A percentile compares a stretch with the other conserved stretches of the same genome.
phyloP scores from a whole-genome alignment of 2,888 invertebrate species.

The Ceratothoa steindachneri region DNA sequence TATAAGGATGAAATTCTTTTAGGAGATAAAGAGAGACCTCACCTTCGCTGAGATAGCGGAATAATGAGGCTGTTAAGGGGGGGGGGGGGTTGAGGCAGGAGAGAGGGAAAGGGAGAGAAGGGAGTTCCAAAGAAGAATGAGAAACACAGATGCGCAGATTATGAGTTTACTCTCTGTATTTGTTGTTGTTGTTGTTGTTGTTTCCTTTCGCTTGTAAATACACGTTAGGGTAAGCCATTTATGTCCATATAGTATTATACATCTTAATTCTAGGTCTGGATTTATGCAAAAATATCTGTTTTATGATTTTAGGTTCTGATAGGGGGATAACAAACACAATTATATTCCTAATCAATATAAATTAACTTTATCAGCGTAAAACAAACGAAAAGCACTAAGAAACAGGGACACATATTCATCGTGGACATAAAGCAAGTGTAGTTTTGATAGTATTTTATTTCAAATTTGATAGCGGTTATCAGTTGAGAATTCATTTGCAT shows the following conservation, averaged over 20 bases:
- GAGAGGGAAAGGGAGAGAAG: not conserved
- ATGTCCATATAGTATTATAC: no score
- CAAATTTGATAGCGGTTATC: not conserved
- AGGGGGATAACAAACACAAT: no score
- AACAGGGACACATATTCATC: no score
- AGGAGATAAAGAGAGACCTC: conserved; percentile 4
- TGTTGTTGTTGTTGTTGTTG: not conserved
- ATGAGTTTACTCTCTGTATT: no score
- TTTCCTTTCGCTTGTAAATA: no score
- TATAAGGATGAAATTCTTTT: not conserved
- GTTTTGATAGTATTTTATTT: not conserved
- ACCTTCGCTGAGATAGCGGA: not conserved
- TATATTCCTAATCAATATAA: no score
- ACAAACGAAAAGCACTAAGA: no score
- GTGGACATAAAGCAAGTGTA: not conserved
- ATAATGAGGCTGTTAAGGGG: not conserved
- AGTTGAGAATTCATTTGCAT: not conserved
- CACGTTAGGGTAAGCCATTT: no score
- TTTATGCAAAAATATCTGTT: no score
- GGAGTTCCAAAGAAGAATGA: not conserved
- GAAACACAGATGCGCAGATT: not conserved
- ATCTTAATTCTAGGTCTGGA: no score
- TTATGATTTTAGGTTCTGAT: no score
- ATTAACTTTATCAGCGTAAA: no score
- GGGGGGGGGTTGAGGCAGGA: not conserved